Evolutionary conservation across 2,888 invertebrate species (phyloP).

Genomic region (Pachymerium ferrugineum): DNA sequence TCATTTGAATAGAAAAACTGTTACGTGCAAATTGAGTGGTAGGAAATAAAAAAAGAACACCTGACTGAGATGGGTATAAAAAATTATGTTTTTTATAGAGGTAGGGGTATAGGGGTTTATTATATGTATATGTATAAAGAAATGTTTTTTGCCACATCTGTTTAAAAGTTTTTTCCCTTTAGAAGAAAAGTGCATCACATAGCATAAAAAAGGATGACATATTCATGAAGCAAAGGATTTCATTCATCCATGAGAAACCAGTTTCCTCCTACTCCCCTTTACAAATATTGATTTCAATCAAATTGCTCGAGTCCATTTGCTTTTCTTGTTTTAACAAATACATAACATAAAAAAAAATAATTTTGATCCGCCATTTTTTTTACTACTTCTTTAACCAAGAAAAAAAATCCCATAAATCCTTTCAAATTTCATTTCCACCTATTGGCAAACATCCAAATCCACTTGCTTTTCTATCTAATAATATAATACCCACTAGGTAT

Average conservation of each 20-base stretch:
- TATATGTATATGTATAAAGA: neutral
- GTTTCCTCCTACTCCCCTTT: neutral
- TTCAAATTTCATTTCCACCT: slow-evolving; percentile 11
- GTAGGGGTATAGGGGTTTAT: neutral
- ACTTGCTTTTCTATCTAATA: neutral
- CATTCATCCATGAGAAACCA: slow-evolving; percentile 1
- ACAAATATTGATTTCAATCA: slow-evolving; percentile 21
- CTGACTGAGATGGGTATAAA: neutral
- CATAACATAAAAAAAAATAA: no score
- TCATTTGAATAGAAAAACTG: no score
- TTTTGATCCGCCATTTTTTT: no score
- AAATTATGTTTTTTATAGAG: neutral
- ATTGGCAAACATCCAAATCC: slow-evolving; percentile 2
- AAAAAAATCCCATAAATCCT: neutral
- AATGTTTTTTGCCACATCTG: neutral
- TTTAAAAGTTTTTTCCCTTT: neutral
- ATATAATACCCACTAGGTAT: no score
- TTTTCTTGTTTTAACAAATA: neutral
- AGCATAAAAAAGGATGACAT: slow-evolving; percentile 12
- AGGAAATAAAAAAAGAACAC: no score
- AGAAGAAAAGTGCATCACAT: neutral
- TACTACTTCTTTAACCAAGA: no score
- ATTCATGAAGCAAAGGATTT: slow-evolving; percentile 18
- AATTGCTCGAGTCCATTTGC: neutral
- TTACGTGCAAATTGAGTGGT: no score